Base-by-base conservation (phyloP, 2,888 invertebrate genomes). In the Acronicta psi region DNA sequence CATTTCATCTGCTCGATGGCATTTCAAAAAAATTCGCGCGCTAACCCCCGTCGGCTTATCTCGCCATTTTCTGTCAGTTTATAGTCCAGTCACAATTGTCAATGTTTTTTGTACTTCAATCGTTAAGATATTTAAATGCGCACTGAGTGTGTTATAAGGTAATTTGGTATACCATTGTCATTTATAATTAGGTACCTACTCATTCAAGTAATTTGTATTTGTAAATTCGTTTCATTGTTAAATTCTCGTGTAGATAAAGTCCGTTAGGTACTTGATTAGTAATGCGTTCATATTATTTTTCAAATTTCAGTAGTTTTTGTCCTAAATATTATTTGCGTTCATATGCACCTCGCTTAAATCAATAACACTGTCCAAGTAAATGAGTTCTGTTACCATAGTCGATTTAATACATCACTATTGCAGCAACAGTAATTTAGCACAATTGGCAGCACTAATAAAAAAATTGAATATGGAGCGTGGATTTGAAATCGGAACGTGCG, bases 1-100 rank as follows among this genome's bases (percentile, higher is more conserved):
- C 94, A 94, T 94, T 84, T 93, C 93, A 93, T 91, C 89, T 92
- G 79, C 86, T 86, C 86, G 83, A 85, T 86, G 75, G 81, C 92
- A 93, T 93, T 80, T 63, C 67, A 55, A 67, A 58, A 51, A 57
- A 69, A 75, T 75, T 66, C 53, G 46, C 60, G 50, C 51, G 56
- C 59, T 40, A 47, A 38, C 41, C 42, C 40, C 70, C 74, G 71
- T 68, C 68, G 64, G 65, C 68, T 67, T 58, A 69, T 49, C 50
- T 61, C 49, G 54, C 41, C 72, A 71, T 69, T 44, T 63, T 52
- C 9, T 59, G 62, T 43, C 1, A 29, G 1, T 18, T 47, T 18
- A 42, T 41, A 14, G 4, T 53, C 45, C 44, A 53, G 43, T 37
- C 17, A 43, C 46, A 37, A 17, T 25, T 50, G 38, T 45, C 45